Evolutionary conservation across 2,113 vertebrate species (phyloP).

Genomic region (Syrrhaptes paradoxus): DNA sequence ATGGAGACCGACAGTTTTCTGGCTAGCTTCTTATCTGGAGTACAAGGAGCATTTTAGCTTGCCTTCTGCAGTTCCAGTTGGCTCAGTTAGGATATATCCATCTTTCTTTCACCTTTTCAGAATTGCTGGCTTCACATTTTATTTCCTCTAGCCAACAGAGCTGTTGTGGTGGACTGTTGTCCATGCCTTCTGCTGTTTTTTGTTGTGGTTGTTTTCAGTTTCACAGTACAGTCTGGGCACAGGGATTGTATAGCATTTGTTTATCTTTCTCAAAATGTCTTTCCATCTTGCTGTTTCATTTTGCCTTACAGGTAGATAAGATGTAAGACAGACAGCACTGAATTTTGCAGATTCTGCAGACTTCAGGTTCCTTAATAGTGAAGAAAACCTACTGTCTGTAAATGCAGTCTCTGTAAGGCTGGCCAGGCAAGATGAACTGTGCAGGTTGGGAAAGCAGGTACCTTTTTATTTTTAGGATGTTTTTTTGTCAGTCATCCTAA

Average conservation of each 20-base stretch:
- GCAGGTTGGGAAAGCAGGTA: background rate
- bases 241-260: background rate
- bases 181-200: background rate
- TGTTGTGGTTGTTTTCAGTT: background rate
- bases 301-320: background rate
- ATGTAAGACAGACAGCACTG: background rate
- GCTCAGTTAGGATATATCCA: background rate
- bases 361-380: background rate
- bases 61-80: background rate
- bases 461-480: background rate
- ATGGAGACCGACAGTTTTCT: background rate
- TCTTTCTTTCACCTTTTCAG: background rate
- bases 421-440: background rate
- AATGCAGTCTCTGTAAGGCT: background rate
- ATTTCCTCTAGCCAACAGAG: background rate
- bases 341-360: background rate
- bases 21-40: background rate
- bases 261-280: background rate
- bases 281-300: background rate
- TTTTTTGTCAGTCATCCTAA: background rate
- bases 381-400: background rate
- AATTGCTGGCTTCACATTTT: background rate
- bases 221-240: rapidly evolving
- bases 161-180: background rate
- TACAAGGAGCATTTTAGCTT: background rate